Conservation (phyloP, 2,797 vertebrate genomes). For the Discoglossus pictus region DNA sequence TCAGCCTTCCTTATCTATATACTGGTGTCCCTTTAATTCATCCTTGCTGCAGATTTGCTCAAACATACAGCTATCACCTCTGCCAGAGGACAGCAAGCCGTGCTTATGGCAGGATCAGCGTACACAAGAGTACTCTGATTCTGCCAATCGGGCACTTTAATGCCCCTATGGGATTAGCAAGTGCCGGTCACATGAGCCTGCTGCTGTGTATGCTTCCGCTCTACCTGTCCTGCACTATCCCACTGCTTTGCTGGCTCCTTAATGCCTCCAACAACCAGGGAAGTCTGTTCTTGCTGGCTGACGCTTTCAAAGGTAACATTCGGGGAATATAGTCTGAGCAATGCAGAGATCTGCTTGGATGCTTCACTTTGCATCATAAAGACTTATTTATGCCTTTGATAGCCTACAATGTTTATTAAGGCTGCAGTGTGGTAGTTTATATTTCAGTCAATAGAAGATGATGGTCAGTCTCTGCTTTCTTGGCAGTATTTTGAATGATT, state of each 20-base stretch:
- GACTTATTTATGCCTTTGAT: too few species aligned
- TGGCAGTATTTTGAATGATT: background rate
- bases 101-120: background rate
- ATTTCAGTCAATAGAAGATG: background rate
- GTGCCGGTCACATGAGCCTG: constrained; percentile 21
- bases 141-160: constrained; percentile 19
- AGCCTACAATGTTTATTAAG: too few species aligned
- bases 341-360: background rate
- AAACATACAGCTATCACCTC: too few species aligned
- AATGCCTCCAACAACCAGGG: background rate
- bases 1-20: too few species aligned
- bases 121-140: background rate
- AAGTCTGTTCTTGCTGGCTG: background rate
- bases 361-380: too few species aligned
- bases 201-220: background rate
- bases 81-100: background rate
- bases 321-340: background rate
- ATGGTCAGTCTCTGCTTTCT: background rate
- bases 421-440: too few species aligned
- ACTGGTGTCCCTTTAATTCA: too few species aligned
- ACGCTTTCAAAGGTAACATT: background rate
- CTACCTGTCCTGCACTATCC: background rate
- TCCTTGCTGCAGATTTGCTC: too few species aligned
- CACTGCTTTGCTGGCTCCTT: background rate
- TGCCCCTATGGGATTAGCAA: background rate